These are phyloP conservation scores for Pogonognathellus flavescens DNA, from an alignment of 1,140 invertebrate genomes.

Conservation along the genomic window DNA sequence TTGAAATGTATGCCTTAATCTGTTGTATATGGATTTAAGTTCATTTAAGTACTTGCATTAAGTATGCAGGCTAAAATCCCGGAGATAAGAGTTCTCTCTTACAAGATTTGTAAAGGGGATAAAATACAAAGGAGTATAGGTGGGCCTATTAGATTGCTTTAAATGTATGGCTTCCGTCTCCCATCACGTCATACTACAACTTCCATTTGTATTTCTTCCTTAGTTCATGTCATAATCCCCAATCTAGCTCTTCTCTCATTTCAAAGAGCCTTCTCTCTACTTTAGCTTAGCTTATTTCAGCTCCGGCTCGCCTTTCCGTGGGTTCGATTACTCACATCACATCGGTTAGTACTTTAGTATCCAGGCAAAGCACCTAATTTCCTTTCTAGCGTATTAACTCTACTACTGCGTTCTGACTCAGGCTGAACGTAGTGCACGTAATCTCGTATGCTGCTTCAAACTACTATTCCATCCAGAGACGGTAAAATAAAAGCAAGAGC, in stretches of 20 bases:
- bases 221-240: conserved; percentile 30
- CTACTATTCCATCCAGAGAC: too few relatives aligned
- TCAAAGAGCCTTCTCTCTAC: neutral
- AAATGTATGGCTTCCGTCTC: conserved; percentile 28
- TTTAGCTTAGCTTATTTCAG: neutral
- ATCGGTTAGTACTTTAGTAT: conserved; percentile 5
- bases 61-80: conserved; percentile 10
- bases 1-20: neutral
- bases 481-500: too few relatives aligned
- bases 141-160: conserved; percentile 10
- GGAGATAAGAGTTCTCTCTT: conserved; percentile 26
- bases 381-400: conserved; percentile 6
- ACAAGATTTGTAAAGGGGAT: conserved; percentile 31
- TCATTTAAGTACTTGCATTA: conserved; percentile 1
- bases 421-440: neutral
- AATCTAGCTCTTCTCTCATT: conserved; percentile 10
- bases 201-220: conserved; percentile 10
- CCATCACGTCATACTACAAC: conserved; percentile 3
- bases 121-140: conserved; percentile 20
- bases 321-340: conserved; percentile 35
- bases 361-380: neutral
- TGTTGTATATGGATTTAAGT: neutral
- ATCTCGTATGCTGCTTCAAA: neutral
- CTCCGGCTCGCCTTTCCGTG: neutral
- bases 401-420: too few relatives aligned